A percentile compares a stretch with the other conserved stretches of the same genome.
Conservation (phyloP, 2,113 vertebrate genomes). For the Phainopepla nitens region DNA sequence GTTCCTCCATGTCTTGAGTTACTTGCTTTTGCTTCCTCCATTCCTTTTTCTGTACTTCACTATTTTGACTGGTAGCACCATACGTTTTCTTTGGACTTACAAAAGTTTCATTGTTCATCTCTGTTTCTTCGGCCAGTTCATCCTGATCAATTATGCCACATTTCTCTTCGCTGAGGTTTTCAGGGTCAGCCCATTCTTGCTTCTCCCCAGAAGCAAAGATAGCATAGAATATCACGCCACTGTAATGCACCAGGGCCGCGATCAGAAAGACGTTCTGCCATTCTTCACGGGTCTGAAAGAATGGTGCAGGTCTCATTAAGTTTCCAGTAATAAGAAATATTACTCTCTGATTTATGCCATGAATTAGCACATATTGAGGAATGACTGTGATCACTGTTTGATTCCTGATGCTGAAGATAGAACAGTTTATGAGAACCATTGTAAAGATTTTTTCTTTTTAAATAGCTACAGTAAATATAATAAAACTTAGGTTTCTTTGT, state of each 20-base stretch:
- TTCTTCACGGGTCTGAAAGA: constrained; percentile 89
- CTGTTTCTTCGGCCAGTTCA: constrained; percentile 89
- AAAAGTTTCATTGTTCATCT: constrained; percentile 78
- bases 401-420: not conserved
- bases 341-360: not conserved
- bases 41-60: constrained; percentile 68
- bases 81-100: constrained; percentile 81
- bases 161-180: constrained; percentile 88
- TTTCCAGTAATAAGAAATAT: not conserved
- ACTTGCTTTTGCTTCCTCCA: constrained; percentile 77
- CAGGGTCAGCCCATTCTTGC: constrained; percentile 94
- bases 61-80: constrained; percentile 82
- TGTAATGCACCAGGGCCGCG: constrained; percentile 92
- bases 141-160: constrained; percentile 90
- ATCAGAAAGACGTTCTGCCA: constrained; percentile 98
- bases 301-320: not conserved
- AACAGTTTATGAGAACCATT: not conserved
- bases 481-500: not conserved
- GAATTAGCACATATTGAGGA: not conserved
- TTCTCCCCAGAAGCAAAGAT: constrained; percentile 97
- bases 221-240: constrained; percentile 93
- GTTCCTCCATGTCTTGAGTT: constrained; percentile 76
- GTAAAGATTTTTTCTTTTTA: not conserved
- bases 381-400: not conserved
- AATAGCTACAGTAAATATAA: not conserved